A percentile compares a stretch with the other conserved stretches of the same genome.
Evolutionary conservation across 1,140 invertebrate genomes (phyloP).

Genomic region (Macrocentrus cingulum): DNA sequence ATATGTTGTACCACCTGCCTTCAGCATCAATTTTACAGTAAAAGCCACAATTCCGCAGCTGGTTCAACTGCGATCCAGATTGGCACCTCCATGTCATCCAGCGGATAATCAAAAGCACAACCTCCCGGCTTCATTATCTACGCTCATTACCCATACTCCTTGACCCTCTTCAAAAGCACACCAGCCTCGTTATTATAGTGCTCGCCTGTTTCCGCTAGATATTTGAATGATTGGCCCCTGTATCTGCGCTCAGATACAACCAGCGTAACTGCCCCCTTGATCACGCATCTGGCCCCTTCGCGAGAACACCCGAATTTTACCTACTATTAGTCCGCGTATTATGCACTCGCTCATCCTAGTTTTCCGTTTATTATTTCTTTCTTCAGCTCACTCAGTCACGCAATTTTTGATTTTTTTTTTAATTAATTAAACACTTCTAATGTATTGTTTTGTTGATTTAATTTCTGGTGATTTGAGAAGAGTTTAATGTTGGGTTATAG

Average conservation of each 20-base stretch:
- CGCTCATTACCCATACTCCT: slow-evolving; percentile 19
- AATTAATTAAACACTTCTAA: too few relatives aligned
- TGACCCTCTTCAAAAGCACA: slow-evolving; percentile 1
- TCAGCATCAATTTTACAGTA: neutral
- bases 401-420: too few relatives aligned
- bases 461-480: too few relatives aligned
- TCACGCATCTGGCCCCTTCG: slow-evolving; percentile 21
- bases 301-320: neutral
- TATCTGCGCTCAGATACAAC: neutral
- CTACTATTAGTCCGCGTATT: neutral
- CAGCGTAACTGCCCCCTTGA: slow-evolving; percentile 17
- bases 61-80: slow-evolving; percentile 6
- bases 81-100: slow-evolving; percentile 16
- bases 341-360: too few relatives aligned
- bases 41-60: slow-evolving; percentile 13
- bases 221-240: slow-evolving; percentile 34
- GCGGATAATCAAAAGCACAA: slow-evolving; percentile 29
- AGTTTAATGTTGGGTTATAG: too few relatives aligned
- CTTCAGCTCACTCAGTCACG: too few relatives aligned
- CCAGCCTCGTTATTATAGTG: slow-evolving; percentile 12
- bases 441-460: too few relatives aligned
- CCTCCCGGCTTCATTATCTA: slow-evolving; percentile 25
- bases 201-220: slow-evolving; percentile 13
- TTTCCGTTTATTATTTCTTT: too few relatives aligned
- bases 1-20: too few relatives aligned